Conservation (phyloP, 2,113 vertebrate genomes). For the Pseudonaja textilis region DNA sequence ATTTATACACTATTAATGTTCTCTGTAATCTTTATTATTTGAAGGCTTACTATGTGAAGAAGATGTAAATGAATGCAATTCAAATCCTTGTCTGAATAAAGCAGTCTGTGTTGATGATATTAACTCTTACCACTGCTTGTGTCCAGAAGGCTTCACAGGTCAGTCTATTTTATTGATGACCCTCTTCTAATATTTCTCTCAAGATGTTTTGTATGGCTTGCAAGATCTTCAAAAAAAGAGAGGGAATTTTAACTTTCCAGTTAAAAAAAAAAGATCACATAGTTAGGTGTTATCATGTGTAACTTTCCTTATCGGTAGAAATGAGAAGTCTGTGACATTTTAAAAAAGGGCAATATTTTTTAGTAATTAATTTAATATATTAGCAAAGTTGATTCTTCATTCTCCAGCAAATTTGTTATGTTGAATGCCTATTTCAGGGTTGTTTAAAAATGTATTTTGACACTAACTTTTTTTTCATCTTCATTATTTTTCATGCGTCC, state of each 20-base stretch:
- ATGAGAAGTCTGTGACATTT: background rate
- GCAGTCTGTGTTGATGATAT: slow-evolving; percentile 84
- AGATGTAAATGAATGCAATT: slow-evolving; percentile 88
- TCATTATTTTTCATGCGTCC: background rate
- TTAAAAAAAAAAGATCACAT: background rate
- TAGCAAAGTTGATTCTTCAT: background rate
- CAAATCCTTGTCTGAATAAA: slow-evolving; percentile 87
- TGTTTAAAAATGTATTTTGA: background rate
- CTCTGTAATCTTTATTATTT: slow-evolving; percentile 43
- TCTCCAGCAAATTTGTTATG: background rate
- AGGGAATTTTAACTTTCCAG: background rate
- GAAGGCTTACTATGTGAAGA: slow-evolving; percentile 86
- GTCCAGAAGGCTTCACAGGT: slow-evolving; percentile 86
- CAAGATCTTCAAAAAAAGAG: background rate
- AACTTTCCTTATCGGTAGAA: background rate
- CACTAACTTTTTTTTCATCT: background rate
- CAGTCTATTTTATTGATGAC: background rate
- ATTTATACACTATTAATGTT: background rate
- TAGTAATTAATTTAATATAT: background rate
- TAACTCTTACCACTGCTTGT: slow-evolving; percentile 82
- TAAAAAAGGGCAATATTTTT: background rate
- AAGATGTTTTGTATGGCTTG: background rate
- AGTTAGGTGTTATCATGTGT: background rate
- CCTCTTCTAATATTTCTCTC: background rate
- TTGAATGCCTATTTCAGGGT: background rate